These are phyloP conservation scores for Otocyon megalotis DNA, from an alignment of 2,113 vertebrate genomes.

Conservation along the genomic window DNA sequence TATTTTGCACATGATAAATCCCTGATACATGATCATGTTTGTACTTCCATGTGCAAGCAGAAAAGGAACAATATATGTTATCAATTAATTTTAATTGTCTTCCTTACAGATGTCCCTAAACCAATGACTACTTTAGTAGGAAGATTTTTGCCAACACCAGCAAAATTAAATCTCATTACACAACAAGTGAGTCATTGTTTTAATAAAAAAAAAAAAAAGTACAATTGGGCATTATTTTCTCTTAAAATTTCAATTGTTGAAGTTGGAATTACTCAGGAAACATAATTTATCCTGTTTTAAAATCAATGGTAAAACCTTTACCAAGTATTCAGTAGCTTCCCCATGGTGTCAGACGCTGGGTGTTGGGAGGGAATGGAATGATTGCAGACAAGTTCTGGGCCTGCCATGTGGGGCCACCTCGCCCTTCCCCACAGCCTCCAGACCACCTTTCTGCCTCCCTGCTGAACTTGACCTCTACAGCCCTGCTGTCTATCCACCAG, in stretches of 20 bases:
- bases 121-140: slow-evolving; percentile 75
- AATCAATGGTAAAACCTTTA: neutral
- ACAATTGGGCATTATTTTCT: neutral
- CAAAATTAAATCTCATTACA: slow-evolving; percentile 79
- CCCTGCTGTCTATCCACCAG: neutral
- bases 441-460: accelerated
- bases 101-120: slow-evolving; percentile 79
- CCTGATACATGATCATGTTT: neutral
- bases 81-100: slow-evolving; percentile 13
- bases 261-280: neutral
- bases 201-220: neutral
- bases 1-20: neutral
- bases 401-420: accelerated
- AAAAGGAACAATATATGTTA: neutral
- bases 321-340: accelerated
- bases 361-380: neutral
- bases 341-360: accelerated
- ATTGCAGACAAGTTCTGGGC: neutral
- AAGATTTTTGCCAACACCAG: slow-evolving; percentile 79
- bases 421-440: neutral
- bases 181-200: slow-evolving; percentile 80
- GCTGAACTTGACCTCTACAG: neutral
- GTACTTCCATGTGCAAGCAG: neutral
- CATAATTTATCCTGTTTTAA: neutral
- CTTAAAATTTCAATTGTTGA: neutral